Conservation (phyloP, 2,888 invertebrate species). For the Sarcophaga subvicina region DNA sequence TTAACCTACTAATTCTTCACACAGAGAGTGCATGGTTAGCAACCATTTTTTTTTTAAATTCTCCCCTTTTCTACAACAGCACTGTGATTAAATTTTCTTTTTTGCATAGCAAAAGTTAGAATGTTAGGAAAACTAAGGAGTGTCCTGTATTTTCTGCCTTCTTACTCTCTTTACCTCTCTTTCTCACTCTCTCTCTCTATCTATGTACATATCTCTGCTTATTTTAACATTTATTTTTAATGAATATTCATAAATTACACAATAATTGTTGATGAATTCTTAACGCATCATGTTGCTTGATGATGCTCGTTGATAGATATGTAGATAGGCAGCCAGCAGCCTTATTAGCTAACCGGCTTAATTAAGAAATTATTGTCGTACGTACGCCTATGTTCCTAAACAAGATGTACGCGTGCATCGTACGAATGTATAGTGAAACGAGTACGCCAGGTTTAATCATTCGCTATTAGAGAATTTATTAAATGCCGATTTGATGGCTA, state of each 20-base stretch:
- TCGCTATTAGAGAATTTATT: constrained; percentile 66
- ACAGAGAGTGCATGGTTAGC: too few species aligned
- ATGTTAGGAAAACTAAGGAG: background rate
- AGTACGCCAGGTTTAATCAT: constrained; percentile 21
- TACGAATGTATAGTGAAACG: too few species aligned
- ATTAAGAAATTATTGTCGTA: constrained; percentile 63
- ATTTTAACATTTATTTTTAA: constrained; percentile 60
- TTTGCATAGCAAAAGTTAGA: background rate
- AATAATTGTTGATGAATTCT: constrained; percentile 55
- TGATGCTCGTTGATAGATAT: too few species aligned
- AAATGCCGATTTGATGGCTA: constrained; percentile 51
- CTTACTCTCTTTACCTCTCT: background rate
- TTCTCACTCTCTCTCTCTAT: background rate
- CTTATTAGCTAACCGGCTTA: constrained; percentile 25
- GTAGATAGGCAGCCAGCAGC: too few species aligned
- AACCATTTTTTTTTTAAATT: too few species aligned
- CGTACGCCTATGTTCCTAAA: background rate
- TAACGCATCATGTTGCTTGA: background rate
- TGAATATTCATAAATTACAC: constrained; percentile 65
- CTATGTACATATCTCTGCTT: background rate
- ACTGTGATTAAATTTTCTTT: background rate
- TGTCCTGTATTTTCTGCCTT: background rate
- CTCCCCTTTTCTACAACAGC: background rate
- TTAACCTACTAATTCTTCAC: too few species aligned
- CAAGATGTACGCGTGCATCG: too few species aligned